Evolutionary conservation across 2,888 invertebrate genomes (phyloP), one percentile per base, ranked within the genome.

Genomic region (Chelonus formosanus): DNA sequence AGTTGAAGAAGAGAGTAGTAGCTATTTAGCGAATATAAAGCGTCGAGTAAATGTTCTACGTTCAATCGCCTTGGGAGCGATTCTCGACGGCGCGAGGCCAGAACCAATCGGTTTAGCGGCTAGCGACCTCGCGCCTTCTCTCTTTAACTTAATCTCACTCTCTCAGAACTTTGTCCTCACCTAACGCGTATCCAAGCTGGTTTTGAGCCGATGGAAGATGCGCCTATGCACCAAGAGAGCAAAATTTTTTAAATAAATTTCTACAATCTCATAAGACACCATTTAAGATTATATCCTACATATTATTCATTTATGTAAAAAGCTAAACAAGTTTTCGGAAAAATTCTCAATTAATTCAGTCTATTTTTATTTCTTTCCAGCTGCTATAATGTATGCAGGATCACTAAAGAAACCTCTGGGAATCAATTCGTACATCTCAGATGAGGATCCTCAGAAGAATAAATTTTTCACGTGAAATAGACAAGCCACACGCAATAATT

Each of bases 81-180:
- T 70, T 70, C 69, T 69, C 64, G 67, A 67, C 67, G 60, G 67
- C 67, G 70, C 70, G 70, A 72, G 67, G 71, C 73, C 71, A 71
- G 69, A 71, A 71, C 72, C 73, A 71, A 73, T 73, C 71, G 68
- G 69, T 73, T 63, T 70, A 73, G 68, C 68, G 73, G 71, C 70
- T 73, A 70, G 73, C 70, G 73, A 73, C 73, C 73, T 73, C 73
- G 69, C 50, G 50, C 43, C 34, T 58, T 40, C 53, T 65, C 53
- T 65, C 50, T 57, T 10, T 63, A 32, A 57, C 57, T 53, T 61
- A 7, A 32, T 54, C 47, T 45, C 40, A 54, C 47, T 65, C 44
- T 31, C 10, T 45, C 6, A 47, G 10, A 8, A 8, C 56, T 60
- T 48, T 50, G 20, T 31, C 45, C 53, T 64, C 40, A 36, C 32